Base-by-base conservation (phyloP, 2,888 invertebrate species). In the Omphaloscelis lunosa region DNA sequence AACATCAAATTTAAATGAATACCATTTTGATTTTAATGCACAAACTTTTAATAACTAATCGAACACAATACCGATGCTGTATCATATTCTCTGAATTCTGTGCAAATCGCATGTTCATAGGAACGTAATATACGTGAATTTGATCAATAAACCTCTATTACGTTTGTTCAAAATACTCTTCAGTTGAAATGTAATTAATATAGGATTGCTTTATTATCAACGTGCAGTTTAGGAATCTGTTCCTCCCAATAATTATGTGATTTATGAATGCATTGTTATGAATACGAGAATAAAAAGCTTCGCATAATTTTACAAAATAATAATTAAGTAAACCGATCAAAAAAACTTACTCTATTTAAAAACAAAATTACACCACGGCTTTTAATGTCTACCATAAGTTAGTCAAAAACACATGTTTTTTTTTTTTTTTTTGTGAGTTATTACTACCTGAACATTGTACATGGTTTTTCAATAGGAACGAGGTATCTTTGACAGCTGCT, bases 161-260 rank as follows among this genome's bases (percentile, higher is more conserved):
- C 45, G 8, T 69, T 53, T 20, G 48, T 51, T 51, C 53, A 53
- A 61, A 77, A 53, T 53, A 48, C 39, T 79, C 45, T 45, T 79
- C 56, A 45, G n/a, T 29, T 48, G 79, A 56, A 71, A 78, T 77
- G 56, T 78, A 78, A 61, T 79, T 80, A 72, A 29, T 53, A 65
- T 12, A 72, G 39, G n/a, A n/a, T 27, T 41, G 69, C 23, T 58
- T 63, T 48, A 77, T 71, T 58, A 45, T 58, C 20, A 62, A 71
- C 3, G 20, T 5, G 11, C 27, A 29, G 20, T 29, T 29, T 56
- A 20, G 15, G 20, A 79, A 17, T 53, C 1, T 27, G 23, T 12
- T 34, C 23, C 34, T 56, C 12, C 2, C n/a, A 45, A 41, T 63
- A 23, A 45, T 41, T 34, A 17, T 66, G 15, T 27, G 23, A n/a